These are phyloP conservation scores for Pteromalus puparum DNA, from an alignment of 1,140 invertebrate species.

Conservation along the genomic window DNA sequence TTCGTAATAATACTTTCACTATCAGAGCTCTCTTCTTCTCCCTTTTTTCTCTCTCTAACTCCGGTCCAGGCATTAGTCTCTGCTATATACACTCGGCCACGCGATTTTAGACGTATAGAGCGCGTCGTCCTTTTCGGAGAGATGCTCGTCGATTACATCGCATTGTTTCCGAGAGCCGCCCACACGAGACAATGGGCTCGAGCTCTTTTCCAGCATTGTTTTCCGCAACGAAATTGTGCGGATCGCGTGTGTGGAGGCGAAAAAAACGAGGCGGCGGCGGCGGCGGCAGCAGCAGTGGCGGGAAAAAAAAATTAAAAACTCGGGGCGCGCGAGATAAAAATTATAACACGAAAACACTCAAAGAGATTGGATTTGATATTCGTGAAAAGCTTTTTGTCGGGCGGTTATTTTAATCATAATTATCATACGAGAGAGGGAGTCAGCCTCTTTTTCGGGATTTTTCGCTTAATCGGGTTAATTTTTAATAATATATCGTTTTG, in stretches of 20 bases:
- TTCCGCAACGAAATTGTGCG: conserved; percentile 8
- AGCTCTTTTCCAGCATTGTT: conserved; percentile 37
- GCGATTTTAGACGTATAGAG: neutral
- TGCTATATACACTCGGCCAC: neutral
- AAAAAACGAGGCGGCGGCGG: neutral
- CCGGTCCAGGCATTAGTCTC: neutral
- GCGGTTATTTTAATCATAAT: neutral
- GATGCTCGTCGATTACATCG: conserved; percentile 43
- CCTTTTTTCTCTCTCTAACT: neutral
- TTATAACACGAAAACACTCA: neutral
- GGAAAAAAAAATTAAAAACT: conserved; percentile 14
- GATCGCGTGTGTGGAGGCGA: conserved; percentile 1
- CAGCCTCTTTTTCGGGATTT: neutral
- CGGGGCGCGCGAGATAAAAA: neutral
- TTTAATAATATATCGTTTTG: too few species aligned
- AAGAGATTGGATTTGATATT: neutral
- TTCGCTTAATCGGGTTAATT: neutral
- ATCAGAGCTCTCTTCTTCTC: neutral
- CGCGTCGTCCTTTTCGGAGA: neutral
- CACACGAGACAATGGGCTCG: conserved; percentile 15
- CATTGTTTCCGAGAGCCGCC: conserved; percentile 17
- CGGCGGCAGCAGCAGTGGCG: neutral
- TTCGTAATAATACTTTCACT: conserved; percentile 30
- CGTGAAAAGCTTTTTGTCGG: neutral
- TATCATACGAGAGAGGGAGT: neutral